Evolutionary conservation across 2,797 vertebrate genomes (phyloP).

Genomic region (Notolepis coatsorum): DNA sequence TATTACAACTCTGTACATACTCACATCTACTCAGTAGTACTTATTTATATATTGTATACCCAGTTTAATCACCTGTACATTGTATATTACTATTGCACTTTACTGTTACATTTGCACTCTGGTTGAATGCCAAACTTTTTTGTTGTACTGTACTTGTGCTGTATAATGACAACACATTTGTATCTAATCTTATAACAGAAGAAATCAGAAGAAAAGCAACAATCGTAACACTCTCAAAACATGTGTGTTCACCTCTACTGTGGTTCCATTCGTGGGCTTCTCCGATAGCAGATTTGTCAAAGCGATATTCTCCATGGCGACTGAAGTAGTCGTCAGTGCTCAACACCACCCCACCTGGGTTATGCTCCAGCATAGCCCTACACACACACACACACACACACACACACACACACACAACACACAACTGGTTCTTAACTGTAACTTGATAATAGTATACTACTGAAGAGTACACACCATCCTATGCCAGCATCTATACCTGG

Average conservation of each 20-base stretch:
- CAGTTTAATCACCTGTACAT: too few species aligned
- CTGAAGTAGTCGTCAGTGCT: constrained; percentile 95
- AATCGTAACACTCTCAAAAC: too few species aligned
- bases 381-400: constrained; percentile 21
- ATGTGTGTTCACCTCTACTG: constrained; percentile 84
- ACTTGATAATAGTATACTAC: background rate
- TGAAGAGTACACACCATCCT: background rate
- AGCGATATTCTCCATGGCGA: constrained; percentile 85
- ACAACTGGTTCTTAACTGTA: background rate
- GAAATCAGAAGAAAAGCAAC: too few species aligned
- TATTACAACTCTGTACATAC: too few species aligned
- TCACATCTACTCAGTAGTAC: too few species aligned
- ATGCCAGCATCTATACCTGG: constrained; percentile 83
- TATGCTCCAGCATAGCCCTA: constrained; percentile 89
- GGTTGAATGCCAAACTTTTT: too few species aligned
- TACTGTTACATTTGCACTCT: too few species aligned
- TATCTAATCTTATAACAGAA: too few species aligned
- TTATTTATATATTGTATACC: too few species aligned
- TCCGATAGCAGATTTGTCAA: constrained; percentile 82
- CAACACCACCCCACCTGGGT: constrained; percentile 87
- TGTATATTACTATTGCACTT: too few species aligned
- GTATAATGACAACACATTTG: too few species aligned
- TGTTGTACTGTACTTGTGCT: too few species aligned
- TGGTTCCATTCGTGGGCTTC: constrained; percentile 97
- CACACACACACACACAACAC: background rate